These are phyloP conservation scores for Morpho achilles DNA, from an alignment of 2,888 invertebrate species.

Conservation along the genomic window DNA sequence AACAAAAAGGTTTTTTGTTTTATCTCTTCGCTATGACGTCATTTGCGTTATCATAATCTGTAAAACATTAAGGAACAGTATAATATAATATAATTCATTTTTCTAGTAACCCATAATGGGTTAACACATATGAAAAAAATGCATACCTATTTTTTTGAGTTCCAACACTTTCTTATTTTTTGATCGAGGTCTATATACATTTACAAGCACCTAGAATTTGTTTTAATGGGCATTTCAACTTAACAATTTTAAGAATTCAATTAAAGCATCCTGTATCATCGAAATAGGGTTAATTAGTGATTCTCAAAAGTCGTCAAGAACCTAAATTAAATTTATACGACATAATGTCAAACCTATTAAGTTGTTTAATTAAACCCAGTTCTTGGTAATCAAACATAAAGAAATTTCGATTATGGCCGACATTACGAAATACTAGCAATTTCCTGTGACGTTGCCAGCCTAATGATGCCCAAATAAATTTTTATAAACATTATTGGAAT, in stretches of 20 bases:
- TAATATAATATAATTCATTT: too few relatives aligned
- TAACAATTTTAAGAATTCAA: neutral
- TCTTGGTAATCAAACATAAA: neutral
- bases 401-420: conserved; percentile 2
- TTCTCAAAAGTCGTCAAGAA: conserved; percentile 2
- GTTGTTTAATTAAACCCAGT: conserved; percentile 3
- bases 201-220: too few relatives aligned
- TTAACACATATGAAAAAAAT: too few relatives aligned
- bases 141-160: too few relatives aligned
- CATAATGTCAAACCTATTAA: neutral
- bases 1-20: too few relatives aligned
- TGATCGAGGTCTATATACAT: too few relatives aligned
- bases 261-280: conserved; percentile 5
- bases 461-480: conserved; percentile 8
- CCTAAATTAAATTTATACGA: neutral
- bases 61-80: too few relatives aligned
- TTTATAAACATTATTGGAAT: neutral
- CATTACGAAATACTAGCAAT: conserved; percentile 4
- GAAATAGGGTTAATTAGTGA: conserved; percentile 3
- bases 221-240: too few relatives aligned
- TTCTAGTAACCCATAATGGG: too few relatives aligned
- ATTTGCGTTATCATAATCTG: too few relatives aligned
- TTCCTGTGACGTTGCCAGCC: conserved; percentile 4
- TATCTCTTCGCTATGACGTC: too few relatives aligned
- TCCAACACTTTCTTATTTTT: too few relatives aligned